Evolutionary conservation across 2,888 invertebrate species (phyloP).

Genomic region (Amaurobius ferox): DNA sequence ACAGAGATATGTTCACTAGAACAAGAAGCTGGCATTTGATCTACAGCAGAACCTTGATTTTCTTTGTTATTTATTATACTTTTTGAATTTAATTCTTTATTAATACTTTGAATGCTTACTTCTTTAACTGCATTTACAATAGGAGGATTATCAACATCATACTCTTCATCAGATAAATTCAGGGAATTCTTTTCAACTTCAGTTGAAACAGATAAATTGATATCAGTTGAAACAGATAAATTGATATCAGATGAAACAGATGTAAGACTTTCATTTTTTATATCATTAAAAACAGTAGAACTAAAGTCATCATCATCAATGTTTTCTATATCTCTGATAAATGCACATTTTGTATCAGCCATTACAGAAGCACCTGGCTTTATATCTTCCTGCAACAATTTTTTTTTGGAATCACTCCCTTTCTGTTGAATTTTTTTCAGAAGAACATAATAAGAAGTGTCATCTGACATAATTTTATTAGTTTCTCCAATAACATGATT

Average conservation of each 20-base stretch:
- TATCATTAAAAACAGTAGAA: neutral
- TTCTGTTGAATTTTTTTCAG: constrained; percentile 56
- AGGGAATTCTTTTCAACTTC: neutral
- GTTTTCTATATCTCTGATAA: constrained; percentile 58
- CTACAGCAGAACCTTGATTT: no score
- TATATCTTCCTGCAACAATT: neutral
- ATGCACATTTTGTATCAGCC: constrained; percentile 51
- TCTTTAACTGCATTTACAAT: no score
- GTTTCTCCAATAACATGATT: constrained; percentile 62
- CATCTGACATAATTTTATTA: constrained; percentile 73
- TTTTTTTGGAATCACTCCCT: neutral
- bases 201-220: neutral
- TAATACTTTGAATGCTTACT: no score
- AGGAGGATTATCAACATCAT: constrained; percentile 52
- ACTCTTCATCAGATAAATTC: constrained; percentile 33
- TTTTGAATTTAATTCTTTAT: no score
- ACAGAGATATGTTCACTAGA: no score
- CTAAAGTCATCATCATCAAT: constrained; percentile 26
- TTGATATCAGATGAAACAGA: neutral
- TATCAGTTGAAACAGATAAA: neutral
- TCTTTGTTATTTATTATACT: no score
- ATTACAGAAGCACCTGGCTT: constrained; percentile 12
- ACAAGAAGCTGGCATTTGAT: no score
- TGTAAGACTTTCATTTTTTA: no score
- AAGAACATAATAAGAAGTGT: constrained; percentile 71